Evolutionary conservation across 2,888 invertebrate species (phyloP), one percentile per base, ranked within the genome.

Genomic region (Troides helena): DNA sequence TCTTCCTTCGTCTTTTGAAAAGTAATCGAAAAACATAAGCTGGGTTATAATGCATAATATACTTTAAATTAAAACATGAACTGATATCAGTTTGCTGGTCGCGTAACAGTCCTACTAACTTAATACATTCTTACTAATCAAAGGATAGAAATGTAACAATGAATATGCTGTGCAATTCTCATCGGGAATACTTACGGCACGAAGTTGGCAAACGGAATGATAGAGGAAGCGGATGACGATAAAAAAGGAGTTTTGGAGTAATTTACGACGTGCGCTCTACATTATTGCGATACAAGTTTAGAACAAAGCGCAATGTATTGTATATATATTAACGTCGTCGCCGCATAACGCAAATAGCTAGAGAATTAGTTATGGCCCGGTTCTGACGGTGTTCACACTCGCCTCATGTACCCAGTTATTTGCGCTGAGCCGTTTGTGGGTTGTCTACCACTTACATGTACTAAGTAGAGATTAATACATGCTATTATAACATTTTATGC

Each of bases 141-240:
- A 64, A 65, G 17, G 65, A 68, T 25, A 59, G 18, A 17, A 63
- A 58, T 30, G 46, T 50, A 60, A 60, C 60, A 50, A 57, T 23
- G 50, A 58, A 64, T 21, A 59, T 30, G 56, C 30, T 18, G 57
- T 57, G 62, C 62, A 65, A 67, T 62, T 58, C 53, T 65, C 23
- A 10, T 23, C 18, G 58, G 62, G 65, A 59, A 10, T 39, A 53
- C 21, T 60, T 21, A 50, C 62, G 62, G 23, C 50, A 70, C 70
- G 50, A 63, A 39, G 70, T 70, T 70, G 62, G 62, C 70, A 66
- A 62, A 36, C 43, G 60, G 56, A 43, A 62, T 63, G 66, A 70
- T 70, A 63, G 18, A 66, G 70, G 70, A 70, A 66, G 62, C 62
- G 62, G 39, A n/a, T 30, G 23, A 61, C 58, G 10, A 63, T 70